Evolutionary conservation across 2,113 vertebrate genomes (phyloP), one percentile per base, ranked within the genome.

Genomic region (Dasyurus viverrinus): DNA sequence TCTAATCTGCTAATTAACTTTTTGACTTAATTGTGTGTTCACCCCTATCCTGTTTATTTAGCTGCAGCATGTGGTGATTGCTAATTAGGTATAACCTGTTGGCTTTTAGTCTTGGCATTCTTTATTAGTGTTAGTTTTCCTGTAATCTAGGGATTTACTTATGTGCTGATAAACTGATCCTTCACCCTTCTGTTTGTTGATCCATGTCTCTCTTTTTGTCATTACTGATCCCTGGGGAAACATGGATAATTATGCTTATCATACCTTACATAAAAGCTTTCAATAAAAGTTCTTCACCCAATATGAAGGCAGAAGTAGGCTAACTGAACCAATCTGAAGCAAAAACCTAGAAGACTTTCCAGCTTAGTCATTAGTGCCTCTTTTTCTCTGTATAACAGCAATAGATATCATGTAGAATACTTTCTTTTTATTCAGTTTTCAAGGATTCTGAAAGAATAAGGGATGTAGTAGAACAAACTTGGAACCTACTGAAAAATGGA

Each of bases 61-160:
- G 89, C 68, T 93, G 12, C 22, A 96, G 26, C n/a, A 89, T 53
- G 7, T 91, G 53, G 42, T 93, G 91, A 91, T 54, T 94, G 42
- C 54, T 95, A 97, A 93, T 94, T 97, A 94, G 54, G 54, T 91
- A 53, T 92, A 96, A 96, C 36, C 50, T 52, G 3, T n/a, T 95
- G 50, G 42, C 54, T 94, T 96, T 91, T 50, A 92, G 30, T 89
- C 36, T 94, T 94, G 92, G 95, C 68, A 92, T 94, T 76, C 3
- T 95, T 92, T 91, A 93, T 92, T 89, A 55, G 10, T 92, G 30
- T 42, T 94, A 76, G 46, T 90, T 97, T 94, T 92, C n/a, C 53
- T 95, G 0, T 90, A 92, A 89, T 90, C 47, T 92, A 27, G 6
- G 30, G 19, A 53, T 46, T 92, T 12, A 53, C 90, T 93, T 92